A percentile compares a stretch with the other conserved stretches of the same genome.
phyloP scores from a whole-genome alignment of 1,140 invertebrate species.

The Zelostemma sp. region DNA sequence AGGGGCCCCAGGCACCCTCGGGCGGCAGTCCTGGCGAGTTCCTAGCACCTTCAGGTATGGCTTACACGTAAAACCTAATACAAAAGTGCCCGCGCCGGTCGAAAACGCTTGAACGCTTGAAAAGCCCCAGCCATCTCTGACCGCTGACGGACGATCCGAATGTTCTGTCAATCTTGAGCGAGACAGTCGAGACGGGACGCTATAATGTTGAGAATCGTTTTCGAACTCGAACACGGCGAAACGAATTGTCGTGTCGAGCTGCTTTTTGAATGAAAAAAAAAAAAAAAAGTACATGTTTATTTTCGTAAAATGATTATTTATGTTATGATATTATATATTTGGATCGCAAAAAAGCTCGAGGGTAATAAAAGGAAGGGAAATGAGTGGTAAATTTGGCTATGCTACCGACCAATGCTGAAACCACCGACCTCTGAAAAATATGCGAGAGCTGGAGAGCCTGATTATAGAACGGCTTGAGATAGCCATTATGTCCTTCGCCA shows the following conservation, averaged over 20 bases:
- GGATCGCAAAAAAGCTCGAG: too few relatives aligned
- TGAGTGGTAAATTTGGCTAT: constrained; percentile 6
- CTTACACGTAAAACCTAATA: constrained; percentile 20
- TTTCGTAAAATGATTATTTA: too few relatives aligned
- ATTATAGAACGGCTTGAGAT: constrained; percentile 26
- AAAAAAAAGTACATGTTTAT: too few relatives aligned
- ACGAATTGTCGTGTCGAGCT: too few relatives aligned
- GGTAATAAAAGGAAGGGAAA: constrained; percentile 1
- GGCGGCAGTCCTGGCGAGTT: constrained; percentile 69
- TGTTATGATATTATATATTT: too few relatives aligned
- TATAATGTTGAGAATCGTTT: too few relatives aligned
- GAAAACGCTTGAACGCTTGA: constrained; percentile 7
- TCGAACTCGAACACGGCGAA: too few relatives aligned
- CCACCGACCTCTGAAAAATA: constrained; percentile 3
- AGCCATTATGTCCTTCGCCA: constrained; percentile 32
- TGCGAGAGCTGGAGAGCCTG: constrained; percentile 3
- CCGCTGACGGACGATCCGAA: too few relatives aligned
- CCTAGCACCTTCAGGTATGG: constrained; percentile 68
- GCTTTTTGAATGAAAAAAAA: too few relatives aligned
- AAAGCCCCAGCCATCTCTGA: constrained; percentile 5
- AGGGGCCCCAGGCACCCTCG: constrained; percentile 71
- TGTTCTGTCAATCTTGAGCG: too few relatives aligned
- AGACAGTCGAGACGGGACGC: too few relatives aligned
- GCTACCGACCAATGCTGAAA: constrained; percentile 4
- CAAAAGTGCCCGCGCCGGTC: background rate